Evolutionary conservation across 1,140 invertebrate genomes (phyloP).

Genomic region (Globodera rostochiensis): DNA sequence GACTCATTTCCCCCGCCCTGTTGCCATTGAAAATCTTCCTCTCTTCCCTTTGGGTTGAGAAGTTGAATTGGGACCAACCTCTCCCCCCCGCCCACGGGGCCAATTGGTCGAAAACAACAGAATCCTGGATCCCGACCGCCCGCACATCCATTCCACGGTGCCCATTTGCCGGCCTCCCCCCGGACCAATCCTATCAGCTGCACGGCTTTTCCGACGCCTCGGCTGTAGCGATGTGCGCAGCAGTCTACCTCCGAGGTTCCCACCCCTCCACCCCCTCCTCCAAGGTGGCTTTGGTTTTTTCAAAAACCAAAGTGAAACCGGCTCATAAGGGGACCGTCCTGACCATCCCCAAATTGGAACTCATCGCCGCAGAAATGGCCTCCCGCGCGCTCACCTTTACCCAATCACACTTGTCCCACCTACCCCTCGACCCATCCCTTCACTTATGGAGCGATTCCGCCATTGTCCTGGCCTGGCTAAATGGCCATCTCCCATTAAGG

Average conservation of each 20-base stretch:
- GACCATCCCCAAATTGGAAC: conserved; percentile 9
- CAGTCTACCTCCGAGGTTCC: neutral
- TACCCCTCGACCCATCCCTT: neutral
- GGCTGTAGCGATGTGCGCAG: neutral
- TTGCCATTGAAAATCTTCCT: neutral
- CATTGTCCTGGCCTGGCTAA: neutral
- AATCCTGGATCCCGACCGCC: neutral
- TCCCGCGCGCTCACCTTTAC: neutral
- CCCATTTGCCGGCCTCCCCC: neutral
- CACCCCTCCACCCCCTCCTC: neutral
- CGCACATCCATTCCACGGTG: neutral
- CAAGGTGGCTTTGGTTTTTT: neutral
- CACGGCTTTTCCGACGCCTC: conserved; percentile 13
- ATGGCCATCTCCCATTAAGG: too few species aligned
- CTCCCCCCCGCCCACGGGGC: neutral
- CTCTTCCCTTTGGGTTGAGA: neutral
- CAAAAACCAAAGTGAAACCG: conserved; percentile 5
- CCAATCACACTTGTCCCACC: neutral
- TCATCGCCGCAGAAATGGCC: conserved; percentile 1
- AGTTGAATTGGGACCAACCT: neutral
- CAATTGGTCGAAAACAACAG: neutral
- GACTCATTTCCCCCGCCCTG: neutral
- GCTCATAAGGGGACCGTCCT: neutral
- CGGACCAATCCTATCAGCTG: neutral
- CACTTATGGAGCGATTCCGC: neutral